A percentile compares a stretch with the other conserved stretches of the same genome.
These are phyloP conservation scores for Acleris literana DNA, from an alignment of 2,888 invertebrate genomes.

Conservation along the genomic window DNA sequence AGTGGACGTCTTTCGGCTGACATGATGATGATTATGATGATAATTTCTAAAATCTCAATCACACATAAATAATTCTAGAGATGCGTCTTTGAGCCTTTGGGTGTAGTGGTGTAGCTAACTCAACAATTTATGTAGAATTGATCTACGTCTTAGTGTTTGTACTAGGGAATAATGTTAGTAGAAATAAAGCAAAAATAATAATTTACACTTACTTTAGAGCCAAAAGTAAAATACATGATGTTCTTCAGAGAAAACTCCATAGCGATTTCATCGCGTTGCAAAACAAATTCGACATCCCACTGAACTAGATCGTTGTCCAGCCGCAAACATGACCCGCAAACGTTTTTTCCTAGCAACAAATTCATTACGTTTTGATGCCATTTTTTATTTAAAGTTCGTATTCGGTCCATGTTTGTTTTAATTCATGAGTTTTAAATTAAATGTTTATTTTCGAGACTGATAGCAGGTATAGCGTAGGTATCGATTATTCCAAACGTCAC, in stretches of 20 bases:
- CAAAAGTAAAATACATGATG: constrained; percentile 27
- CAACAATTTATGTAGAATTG: no score
- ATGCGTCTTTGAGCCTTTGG: no score
- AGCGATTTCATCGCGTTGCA: neutral
- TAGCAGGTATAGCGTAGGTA: neutral
- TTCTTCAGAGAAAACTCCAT: constrained; percentile 20
- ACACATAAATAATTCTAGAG: no score
- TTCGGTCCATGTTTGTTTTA: constrained; percentile 9
- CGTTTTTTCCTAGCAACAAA: constrained; percentile 20
- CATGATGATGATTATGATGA: no score
- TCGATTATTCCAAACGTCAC: constrained; percentile 1
- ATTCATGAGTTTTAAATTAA: neutral
- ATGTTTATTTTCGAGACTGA: constrained; percentile 7
- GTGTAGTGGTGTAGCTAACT: no score
- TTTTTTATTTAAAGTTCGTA: constrained; percentile 1
- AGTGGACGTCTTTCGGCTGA: no score
- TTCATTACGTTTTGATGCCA: constrained; percentile 32
- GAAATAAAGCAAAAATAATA: no score
- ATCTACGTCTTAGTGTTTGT: no score
- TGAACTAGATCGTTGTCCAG: constrained; percentile 13
- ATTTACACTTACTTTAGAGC: constrained; percentile 17
- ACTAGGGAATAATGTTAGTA: no score
- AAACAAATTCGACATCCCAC: constrained; percentile 22
- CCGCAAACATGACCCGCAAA: constrained; percentile 26
- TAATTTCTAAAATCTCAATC: no score